phyloP scores from a whole-genome alignment of 1,140 invertebrate genomes.

The Sitobion miscanthi region DNA sequence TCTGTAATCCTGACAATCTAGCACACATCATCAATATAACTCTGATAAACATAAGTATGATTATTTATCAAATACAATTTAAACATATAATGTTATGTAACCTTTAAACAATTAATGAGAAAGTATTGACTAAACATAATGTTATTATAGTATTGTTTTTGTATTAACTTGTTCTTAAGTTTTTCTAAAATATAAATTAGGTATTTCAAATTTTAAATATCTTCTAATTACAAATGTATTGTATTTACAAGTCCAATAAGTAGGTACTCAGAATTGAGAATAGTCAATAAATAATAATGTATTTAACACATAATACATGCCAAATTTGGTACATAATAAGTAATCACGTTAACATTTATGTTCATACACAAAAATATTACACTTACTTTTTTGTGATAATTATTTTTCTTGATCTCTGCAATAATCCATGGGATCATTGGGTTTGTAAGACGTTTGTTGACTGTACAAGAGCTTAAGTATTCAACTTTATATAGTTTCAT shows the following conservation, averaged over 20 bases:
- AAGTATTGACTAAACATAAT: neutral
- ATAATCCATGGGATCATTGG: conserved; percentile 81
- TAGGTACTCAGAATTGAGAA: neutral
- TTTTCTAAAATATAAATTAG: neutral
- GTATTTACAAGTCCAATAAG: neutral
- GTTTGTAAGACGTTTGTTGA: conserved; percentile 75
- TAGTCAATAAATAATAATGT: no score
- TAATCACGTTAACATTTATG: neutral
- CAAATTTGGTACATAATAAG: neutral
- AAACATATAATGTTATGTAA: neutral
- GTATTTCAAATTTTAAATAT: neutral
- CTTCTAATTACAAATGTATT: neutral
- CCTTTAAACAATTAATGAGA: neutral
- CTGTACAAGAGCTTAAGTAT: conserved; percentile 76
- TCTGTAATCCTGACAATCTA: neutral
- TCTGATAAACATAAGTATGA: neutral
- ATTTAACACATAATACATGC: no score
- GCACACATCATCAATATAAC: neutral
- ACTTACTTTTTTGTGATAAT: conserved; percentile 66
- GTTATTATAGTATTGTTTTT: neutral
- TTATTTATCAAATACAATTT: neutral
- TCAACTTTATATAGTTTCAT: conserved; percentile 64
- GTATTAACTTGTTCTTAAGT: neutral
- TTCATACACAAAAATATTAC: neutral
- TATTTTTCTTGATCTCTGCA: conserved; percentile 69